Evolutionary conservation across 2,797 vertebrate species (phyloP).

Genomic region (Odontamblyopus lacepedii): DNA sequence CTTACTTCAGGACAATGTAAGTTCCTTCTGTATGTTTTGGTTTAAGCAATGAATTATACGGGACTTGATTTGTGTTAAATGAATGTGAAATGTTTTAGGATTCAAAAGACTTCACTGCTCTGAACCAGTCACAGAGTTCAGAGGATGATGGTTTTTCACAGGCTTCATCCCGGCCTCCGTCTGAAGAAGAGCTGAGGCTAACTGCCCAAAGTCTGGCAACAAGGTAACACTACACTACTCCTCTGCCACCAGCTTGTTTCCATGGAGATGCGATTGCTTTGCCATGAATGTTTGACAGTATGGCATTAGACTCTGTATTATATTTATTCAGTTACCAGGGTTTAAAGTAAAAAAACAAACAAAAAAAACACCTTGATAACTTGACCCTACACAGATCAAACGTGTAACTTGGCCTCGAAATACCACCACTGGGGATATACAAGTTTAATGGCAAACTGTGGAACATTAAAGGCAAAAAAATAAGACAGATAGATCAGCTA

Average conservation of each 20-base stretch:
- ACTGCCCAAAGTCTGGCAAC: slow-evolving; percentile 85
- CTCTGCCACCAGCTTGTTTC: background rate
- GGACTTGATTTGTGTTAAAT: background rate
- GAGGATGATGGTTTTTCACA: slow-evolving; percentile 95
- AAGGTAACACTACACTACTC: slow-evolving; percentile 70
- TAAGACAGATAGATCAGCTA: too few species aligned
- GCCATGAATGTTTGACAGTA: too few species aligned
- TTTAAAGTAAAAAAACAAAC: too few species aligned
- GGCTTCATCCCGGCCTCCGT: slow-evolving; percentile 84
- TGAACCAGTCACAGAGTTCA: slow-evolving; percentile 88
- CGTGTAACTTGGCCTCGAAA: too few species aligned
- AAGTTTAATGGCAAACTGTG: too few species aligned
- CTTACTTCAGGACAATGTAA: slow-evolving; percentile 91
- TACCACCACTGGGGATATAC: too few species aligned
- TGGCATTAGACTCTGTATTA: too few species aligned
- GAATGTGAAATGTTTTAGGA: slow-evolving; percentile 69
- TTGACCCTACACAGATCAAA: too few species aligned
- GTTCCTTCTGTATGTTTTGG: slow-evolving; percentile 17
- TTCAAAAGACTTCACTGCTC: slow-evolving; percentile 84
- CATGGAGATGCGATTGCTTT: too few species aligned
- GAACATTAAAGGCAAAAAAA: too few species aligned
- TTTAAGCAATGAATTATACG: background rate
- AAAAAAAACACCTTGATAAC: too few species aligned
- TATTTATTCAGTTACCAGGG: too few species aligned
- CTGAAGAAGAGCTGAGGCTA: slow-evolving; percentile 84